A percentile compares a stretch with the other conserved stretches of the same genome.
phyloP scores from a whole-genome alignment of 1,140 invertebrate genomes.

The Chymomyza costata region DNA sequence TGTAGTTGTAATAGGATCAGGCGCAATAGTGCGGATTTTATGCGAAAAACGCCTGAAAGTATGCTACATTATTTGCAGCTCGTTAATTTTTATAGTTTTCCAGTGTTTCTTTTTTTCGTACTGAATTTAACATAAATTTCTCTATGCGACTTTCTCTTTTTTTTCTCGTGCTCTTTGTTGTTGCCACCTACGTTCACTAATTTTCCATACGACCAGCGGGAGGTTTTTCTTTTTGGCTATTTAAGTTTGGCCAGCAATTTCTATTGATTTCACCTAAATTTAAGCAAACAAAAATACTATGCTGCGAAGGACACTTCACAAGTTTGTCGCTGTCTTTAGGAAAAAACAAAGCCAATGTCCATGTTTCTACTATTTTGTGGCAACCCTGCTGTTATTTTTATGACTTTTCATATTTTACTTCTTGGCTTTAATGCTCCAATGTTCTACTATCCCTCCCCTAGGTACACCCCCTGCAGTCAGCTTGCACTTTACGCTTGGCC shows the following conservation, averaged over 20 bases:
- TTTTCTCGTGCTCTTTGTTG: slow-evolving; percentile 12
- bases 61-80: slow-evolving; percentile 69
- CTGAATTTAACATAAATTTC: slow-evolving; percentile 52
- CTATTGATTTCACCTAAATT: slow-evolving; percentile 72
- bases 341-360: background rate
- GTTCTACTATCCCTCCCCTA: slow-evolving; percentile 32
- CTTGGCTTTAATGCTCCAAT: slow-evolving; percentile 49
- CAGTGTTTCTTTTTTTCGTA: slow-evolving; percentile 12
- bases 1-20: slow-evolving; percentile 9
- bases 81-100: slow-evolving; percentile 67
- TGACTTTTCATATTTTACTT: slow-evolving; percentile 64
- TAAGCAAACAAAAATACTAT: slow-evolving; percentile 13
- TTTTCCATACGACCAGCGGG: background rate
- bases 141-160: too few relatives aligned
- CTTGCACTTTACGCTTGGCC: slow-evolving; percentile 35
- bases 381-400: slow-evolving; percentile 64
- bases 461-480: slow-evolving; percentile 6
- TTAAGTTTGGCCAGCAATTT: slow-evolving; percentile 6
- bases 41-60: slow-evolving; percentile 47
- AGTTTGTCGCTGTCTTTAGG: too few relatives aligned
- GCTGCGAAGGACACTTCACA: too few relatives aligned
- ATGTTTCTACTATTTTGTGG: too few relatives aligned
- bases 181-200: slow-evolving; percentile 34
- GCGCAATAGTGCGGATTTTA: slow-evolving; percentile 63
- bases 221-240: slow-evolving; percentile 17